These are phyloP conservation scores for Drosophila paranaensis DNA, from an alignment of 2,888 invertebrate genomes.

Conservation along the genomic window DNA sequence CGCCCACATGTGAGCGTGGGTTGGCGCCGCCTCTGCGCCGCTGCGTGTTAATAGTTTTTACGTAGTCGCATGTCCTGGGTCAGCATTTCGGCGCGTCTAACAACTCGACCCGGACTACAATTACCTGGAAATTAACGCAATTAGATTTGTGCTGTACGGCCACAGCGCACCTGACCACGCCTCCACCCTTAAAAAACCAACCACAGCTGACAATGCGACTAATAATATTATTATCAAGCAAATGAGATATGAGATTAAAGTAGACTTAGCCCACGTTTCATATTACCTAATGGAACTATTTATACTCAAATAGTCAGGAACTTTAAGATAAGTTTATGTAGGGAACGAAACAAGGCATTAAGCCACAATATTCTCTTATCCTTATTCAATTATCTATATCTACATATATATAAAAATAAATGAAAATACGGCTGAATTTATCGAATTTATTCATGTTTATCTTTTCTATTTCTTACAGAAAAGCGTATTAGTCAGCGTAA, in stretches of 20 bases:
- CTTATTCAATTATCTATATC: neutral
- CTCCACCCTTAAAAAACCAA: neutral
- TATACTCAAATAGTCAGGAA: neutral
- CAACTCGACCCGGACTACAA: conserved; percentile 50
- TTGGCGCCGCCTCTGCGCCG: neutral
- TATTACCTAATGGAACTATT: conserved; percentile 1
- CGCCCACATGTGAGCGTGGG: conserved; percentile 29
- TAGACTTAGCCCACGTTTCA: neutral
- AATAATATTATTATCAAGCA: conserved; percentile 33
- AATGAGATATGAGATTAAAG: conserved; percentile 19
- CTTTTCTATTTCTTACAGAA: conserved; percentile 32
- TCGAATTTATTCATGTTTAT: conserved; percentile 58
- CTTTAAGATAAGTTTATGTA: neutral
- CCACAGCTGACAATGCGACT: conserved; percentile 11
- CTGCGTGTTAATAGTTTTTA: conserved; percentile 71
- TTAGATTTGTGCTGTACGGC: conserved; percentile 58
- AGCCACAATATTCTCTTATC: neutral
- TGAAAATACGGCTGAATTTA: conserved; percentile 19
- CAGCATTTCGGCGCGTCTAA: conserved; percentile 20
- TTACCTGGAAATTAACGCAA: conserved; percentile 77
- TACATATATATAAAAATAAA: neutral
- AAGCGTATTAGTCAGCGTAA: conserved; percentile 68
- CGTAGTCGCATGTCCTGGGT: conserved; percentile 60
- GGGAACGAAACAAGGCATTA: neutral
- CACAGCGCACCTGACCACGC: conserved; percentile 5